Evolutionary conservation across 2,888 invertebrate genomes (phyloP).

Genomic region (Oxytorus armatus): DNA sequence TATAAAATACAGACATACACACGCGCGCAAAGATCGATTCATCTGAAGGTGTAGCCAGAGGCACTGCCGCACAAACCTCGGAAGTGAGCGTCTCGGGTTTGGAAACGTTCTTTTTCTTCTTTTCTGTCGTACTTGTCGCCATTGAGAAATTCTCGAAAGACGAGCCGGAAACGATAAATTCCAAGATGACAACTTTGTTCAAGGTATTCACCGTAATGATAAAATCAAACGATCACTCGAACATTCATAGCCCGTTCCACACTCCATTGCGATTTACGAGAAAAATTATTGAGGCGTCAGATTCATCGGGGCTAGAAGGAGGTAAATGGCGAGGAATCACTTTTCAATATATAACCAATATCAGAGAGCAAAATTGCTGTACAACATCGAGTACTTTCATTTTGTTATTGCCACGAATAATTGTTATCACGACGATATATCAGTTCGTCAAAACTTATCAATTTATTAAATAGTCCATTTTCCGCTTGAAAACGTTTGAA

Average conservation of each 20-base stretch:
- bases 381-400: too few relatives aligned
- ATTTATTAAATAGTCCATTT: too few relatives aligned
- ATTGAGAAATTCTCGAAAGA: constrained; percentile 21
- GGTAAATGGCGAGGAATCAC: too few relatives aligned
- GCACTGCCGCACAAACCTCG: constrained; percentile 48
- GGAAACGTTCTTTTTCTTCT: constrained; percentile 26
- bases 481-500: too few relatives aligned
- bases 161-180: constrained; percentile 61
- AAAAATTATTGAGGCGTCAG: too few relatives aligned
- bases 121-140: constrained; percentile 17
- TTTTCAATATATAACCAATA: too few relatives aligned
- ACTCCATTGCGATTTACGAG: too few relatives aligned
- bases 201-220: constrained; percentile 50
- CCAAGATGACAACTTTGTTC: constrained; percentile 45
- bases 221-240: background rate
- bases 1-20: background rate
- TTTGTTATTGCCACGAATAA: too few relatives aligned
- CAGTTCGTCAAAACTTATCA: too few relatives aligned
- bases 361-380: too few relatives aligned
- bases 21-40: constrained; percentile 47
- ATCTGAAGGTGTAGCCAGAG: constrained; percentile 33
- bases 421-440: too few relatives aligned
- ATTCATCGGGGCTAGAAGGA: too few relatives aligned
- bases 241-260: background rate
- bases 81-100: constrained; percentile 62